These are phyloP conservation scores for Pangasianodon gigas DNA, from an alignment of 2,113 vertebrate genomes.

Conservation along the genomic window DNA sequence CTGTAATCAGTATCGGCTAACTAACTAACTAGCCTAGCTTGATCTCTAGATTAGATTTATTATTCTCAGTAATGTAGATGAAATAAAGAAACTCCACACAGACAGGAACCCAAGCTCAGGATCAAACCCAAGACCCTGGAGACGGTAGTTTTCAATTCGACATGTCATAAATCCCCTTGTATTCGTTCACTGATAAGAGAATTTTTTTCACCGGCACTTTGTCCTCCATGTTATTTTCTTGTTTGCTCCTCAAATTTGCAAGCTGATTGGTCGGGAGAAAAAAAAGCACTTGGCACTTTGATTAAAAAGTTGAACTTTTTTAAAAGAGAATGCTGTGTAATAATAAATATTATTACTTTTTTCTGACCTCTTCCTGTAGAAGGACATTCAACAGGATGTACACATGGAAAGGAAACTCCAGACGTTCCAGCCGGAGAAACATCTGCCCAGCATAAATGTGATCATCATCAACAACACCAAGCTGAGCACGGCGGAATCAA, in stretches of 20 bases:
- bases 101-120: not conserved
- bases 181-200: too few species aligned
- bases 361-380: not conserved
- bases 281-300: not conserved
- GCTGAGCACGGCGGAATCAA: not conserved
- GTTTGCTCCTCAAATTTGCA: not conserved
- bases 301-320: not conserved
- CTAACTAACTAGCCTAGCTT: not conserved
- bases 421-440: conserved; percentile 12
- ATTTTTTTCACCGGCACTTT: too few species aligned
- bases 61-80: not conserved
- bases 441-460: conserved; percentile 1
- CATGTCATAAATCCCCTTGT: too few species aligned
- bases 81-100: too few species aligned
- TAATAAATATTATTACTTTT: not conserved
- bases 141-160: too few species aligned
- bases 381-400: not conserved
- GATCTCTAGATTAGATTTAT: not conserved
- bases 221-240: too few species aligned
- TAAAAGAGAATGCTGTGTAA: not conserved
- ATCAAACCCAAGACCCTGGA: not conserved
- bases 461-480: conserved; percentile 14
- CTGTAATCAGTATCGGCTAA: not conserved
- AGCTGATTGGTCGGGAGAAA: too few species aligned
- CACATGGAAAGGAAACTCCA: not conserved